Percentiles rank a stretch among this genome's conserved stretches.
Conservation (phyloP, 2,113 vertebrate genomes). For the Equus quagga region DNA sequence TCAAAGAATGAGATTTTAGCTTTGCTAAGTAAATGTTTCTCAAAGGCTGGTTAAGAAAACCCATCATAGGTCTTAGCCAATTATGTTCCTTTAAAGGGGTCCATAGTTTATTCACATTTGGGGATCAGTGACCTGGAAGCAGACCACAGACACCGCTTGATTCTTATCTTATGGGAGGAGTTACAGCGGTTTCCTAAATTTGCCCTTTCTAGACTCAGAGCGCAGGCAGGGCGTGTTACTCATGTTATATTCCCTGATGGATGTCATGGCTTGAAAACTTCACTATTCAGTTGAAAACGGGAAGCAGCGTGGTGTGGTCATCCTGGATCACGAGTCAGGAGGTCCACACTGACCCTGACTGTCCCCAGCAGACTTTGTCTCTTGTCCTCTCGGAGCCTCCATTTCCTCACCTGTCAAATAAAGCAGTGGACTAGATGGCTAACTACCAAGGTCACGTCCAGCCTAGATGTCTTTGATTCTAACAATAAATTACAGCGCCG, state of each 20-base stretch:
- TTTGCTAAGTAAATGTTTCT: constrained; percentile 9
- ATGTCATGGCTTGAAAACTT: not conserved
- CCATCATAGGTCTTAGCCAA: not conserved
- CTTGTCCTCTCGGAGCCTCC: not conserved
- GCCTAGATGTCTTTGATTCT: constrained; percentile 25
- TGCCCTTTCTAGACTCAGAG: not conserved
- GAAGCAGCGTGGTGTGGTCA: not conserved
- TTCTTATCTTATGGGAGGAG: not conserved
- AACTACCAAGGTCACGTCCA: not conserved
- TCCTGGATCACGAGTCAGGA: not conserved
- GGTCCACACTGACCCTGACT: not conserved
- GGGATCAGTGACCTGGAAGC: not conserved
- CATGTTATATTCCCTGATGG: not conserved
- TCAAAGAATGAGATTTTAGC: constrained; percentile 14
- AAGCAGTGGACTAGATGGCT: not conserved
- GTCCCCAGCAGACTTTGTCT: not conserved
- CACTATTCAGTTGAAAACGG: not conserved
- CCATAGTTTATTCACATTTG: not conserved
- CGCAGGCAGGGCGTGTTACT: not conserved
- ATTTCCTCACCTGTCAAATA: not conserved
- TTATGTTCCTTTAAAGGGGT: not conserved
- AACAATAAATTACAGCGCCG: not conserved
- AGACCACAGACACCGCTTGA: not conserved
- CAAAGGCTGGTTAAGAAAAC: not conserved
- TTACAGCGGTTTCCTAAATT: not conserved